Percentiles rank a stretch among this genome's conserved stretches.
phyloP scores from a whole-genome alignment of 2,113 vertebrate species.

The Propithecus coquereli region DNA sequence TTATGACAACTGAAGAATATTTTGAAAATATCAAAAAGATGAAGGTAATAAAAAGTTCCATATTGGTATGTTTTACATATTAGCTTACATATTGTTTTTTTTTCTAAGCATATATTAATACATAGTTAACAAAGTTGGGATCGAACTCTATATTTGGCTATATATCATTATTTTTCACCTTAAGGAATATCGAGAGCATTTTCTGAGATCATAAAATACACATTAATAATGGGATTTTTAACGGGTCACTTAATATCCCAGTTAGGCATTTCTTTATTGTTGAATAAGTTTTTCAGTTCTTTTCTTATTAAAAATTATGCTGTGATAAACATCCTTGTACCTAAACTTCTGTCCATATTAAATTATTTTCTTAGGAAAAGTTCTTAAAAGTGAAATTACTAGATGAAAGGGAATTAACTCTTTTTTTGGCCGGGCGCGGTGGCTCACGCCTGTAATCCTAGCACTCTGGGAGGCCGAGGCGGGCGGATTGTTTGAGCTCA shows the following conservation, averaged over 20 bases:
- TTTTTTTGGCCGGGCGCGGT: too few relatives aligned
- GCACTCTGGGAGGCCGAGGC: too few relatives aligned
- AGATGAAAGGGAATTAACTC: background rate
- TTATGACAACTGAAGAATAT: background rate
- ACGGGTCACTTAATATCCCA: background rate
- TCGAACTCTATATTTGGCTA: background rate
- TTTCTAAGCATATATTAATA: background rate
- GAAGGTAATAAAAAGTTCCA: background rate
- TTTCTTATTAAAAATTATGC: background rate
- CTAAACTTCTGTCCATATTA: background rate
- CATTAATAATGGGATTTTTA: background rate
- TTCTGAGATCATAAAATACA: background rate
- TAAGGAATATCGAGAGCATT: slow-evolving; percentile 2
- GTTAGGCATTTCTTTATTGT: background rate
- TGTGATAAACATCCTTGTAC: background rate
- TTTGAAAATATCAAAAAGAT: background rate
- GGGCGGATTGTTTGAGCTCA: too few relatives aligned
- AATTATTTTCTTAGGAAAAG: slow-evolving; percentile 1
- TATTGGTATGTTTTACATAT: background rate
- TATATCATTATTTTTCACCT: background rate
- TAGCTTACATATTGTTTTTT: background rate
- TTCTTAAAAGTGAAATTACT: background rate
- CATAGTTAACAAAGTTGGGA: background rate
- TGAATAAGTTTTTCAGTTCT: background rate
- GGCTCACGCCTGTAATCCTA: too few relatives aligned